These are phyloP conservation scores for Noctua janthina DNA, from an alignment of 2,888 invertebrate species.

Conservation along the genomic window DNA sequence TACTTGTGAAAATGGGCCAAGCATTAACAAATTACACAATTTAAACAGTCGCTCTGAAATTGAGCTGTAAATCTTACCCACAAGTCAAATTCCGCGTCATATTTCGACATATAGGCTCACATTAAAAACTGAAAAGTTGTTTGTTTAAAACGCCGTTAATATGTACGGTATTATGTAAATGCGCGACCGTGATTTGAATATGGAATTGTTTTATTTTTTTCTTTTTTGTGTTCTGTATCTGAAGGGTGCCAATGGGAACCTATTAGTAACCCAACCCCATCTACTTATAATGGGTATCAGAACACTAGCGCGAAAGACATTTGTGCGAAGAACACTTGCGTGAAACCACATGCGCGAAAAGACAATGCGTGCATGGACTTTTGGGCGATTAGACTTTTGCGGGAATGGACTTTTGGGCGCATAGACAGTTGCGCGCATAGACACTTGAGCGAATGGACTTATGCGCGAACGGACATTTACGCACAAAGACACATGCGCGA, in stretches of 20 bases:
- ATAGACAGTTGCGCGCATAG: too few species aligned
- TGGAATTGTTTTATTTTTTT: conserved; percentile 52
- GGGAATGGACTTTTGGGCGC: too few species aligned
- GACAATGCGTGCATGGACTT: too few species aligned
- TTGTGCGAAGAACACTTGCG: too few species aligned
- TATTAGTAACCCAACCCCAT: not conserved
- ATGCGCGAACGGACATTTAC: too few species aligned
- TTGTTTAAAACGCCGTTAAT: conserved; percentile 62
- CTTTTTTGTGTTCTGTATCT: conserved; percentile 16
- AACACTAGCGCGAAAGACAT: too few species aligned
- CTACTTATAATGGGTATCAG: not conserved
- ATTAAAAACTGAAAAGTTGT: conserved; percentile 64
- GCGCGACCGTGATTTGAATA: conserved; percentile 61
- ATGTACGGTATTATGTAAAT: conserved; percentile 62
- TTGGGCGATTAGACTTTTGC: too few species aligned
- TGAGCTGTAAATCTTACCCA: conserved; percentile 51
- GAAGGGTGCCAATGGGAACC: not conserved
- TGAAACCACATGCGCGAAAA: too few species aligned
- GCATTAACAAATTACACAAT: conserved; percentile 58
- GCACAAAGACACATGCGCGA: too few species aligned
- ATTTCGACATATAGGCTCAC: conserved; percentile 51
- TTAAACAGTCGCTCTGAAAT: conserved; percentile 43
- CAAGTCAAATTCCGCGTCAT: conserved; percentile 43
- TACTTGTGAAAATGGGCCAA: conserved; percentile 39
- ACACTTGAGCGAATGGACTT: too few species aligned